phyloP scores from a whole-genome alignment of 1,140 invertebrate species.

The Paraescarpia echinospica region DNA sequence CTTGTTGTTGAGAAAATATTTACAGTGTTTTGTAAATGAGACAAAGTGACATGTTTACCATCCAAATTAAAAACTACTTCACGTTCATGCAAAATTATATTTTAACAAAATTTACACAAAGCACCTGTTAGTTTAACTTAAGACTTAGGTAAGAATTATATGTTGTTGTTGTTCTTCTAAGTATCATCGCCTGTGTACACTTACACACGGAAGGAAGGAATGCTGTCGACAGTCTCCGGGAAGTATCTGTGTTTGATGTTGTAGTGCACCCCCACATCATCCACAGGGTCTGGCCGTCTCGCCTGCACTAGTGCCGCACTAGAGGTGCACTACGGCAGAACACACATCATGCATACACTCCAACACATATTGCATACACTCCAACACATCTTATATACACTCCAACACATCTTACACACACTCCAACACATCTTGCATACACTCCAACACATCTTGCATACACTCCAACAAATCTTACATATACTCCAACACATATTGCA shows the following conservation, averaged over 20 bases:
- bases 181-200: background rate
- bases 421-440: background rate
- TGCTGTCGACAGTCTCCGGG: slow-evolving; percentile 12
- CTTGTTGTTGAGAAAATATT: too few relatives aligned
- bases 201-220: background rate
- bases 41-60: too few relatives aligned
- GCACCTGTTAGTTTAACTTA: too few relatives aligned
- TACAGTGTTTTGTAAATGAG: too few relatives aligned
- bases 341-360: background rate
- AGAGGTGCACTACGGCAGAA: background rate
- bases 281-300: slow-evolving; percentile 1
- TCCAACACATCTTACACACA: background rate
- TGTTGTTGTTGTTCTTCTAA: too few relatives aligned
- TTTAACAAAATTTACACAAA: too few relatives aligned
- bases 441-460: too few relatives aligned
- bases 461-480: too few relatives aligned
- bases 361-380: background rate
- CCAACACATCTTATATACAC: background rate
- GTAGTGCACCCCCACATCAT: background rate
- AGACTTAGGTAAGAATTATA: too few relatives aligned
- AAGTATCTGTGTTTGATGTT: slow-evolving; percentile 15
- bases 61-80: too few relatives aligned
- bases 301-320: background rate
- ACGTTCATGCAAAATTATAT: too few relatives aligned
- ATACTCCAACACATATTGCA: too few relatives aligned